Base-by-base conservation (phyloP, 2,113 vertebrate species). In the Speoplatyrhinus poulsoni region DNA sequence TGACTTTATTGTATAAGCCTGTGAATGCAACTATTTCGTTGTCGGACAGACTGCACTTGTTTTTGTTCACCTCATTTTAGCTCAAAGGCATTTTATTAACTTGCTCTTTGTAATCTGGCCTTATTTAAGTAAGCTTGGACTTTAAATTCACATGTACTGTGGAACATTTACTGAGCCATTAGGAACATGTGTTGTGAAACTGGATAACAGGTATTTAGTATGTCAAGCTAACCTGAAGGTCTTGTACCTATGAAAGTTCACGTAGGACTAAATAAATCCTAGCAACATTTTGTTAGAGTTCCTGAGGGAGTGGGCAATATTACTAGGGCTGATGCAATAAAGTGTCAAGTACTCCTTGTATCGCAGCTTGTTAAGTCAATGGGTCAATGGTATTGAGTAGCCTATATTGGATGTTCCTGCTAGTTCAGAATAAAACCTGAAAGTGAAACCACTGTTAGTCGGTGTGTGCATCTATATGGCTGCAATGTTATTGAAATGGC, bases 271-370 rank as follows among this genome's bases (percentile, higher is more conserved):
- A 19, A 19, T 67, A 26, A 75, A 63, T 72, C 69, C 47, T 68
- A 46, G 49, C 58, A 72, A 57, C 73, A 67, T 70, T 66, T 60
- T 56, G 66, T 76, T 60, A 52, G 62, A 67, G 61, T 65, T 72
- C n/a, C 57, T 52, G 55, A 7, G 65, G 79, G 77, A 68, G 61
- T 69, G 70, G 49, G 62, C 67, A 67, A 57, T 72, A 56, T 62
- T 80, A 79, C 82, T 65, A 86, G 72, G 86, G 72, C 67, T 70
- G 79, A 83, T 91, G 80, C 86, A 91, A 90, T 90, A 88, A 89
- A 90, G 67, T 76, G 63, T 83, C 64, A 69, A 13, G 4, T 75
- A 66, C 6, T 63, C 74, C 60, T 72, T 36, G 33, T 19, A 56
- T 82, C 60, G 17, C 9, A 1, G 13, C n/a, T 73, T 19, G 63